phyloP scores from a whole-genome alignment of 2,888 invertebrate genomes.

The Heterodera filipjevi region DNA sequence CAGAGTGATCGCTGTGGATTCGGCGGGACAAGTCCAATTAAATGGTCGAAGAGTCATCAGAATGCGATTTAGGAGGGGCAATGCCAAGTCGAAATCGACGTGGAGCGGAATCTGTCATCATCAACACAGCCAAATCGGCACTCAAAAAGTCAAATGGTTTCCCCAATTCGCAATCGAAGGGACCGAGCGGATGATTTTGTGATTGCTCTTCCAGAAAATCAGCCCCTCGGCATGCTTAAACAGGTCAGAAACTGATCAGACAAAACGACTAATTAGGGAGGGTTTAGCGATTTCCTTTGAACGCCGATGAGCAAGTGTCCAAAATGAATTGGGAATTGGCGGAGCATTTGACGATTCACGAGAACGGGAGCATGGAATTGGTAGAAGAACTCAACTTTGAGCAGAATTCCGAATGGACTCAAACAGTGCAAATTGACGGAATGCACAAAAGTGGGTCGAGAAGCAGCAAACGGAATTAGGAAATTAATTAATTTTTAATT shows the following conservation, averaged over 20 bases:
- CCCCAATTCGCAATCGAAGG: conserved; percentile 20
- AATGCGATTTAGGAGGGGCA: conserved; percentile 32
- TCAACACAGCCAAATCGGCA: not conserved
- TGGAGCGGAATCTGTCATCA: not conserved
- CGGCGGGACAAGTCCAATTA: conserved; percentile 35
- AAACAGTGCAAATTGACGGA: conserved; percentile 46
- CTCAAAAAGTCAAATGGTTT: not conserved
- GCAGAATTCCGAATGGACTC: conserved; percentile 5
- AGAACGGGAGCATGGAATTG: conserved; percentile 44
- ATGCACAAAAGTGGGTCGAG: conserved; percentile 38
- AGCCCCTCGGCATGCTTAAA: conserved; percentile 37
- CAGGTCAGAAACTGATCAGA: conserved; percentile 10
- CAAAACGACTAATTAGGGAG: not conserved
- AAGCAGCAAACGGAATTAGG: not conserved
- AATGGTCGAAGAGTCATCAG: not conserved
- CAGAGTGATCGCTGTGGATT: conserved; percentile 41
- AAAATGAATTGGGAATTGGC: conserved; percentile 15
- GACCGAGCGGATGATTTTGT: conserved; percentile 40
- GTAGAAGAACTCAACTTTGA: conserved; percentile 47
- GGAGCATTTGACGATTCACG: conserved; percentile 32
- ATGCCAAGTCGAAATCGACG: conserved; percentile 11
- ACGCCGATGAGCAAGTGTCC: conserved; percentile 35
- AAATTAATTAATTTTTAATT: no score
- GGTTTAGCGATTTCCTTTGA: conserved; percentile 35
- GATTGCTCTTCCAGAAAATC: conserved; percentile 36